Base-by-base conservation (phyloP, 2,888 invertebrate species). In the Drosophila putrida region DNA sequence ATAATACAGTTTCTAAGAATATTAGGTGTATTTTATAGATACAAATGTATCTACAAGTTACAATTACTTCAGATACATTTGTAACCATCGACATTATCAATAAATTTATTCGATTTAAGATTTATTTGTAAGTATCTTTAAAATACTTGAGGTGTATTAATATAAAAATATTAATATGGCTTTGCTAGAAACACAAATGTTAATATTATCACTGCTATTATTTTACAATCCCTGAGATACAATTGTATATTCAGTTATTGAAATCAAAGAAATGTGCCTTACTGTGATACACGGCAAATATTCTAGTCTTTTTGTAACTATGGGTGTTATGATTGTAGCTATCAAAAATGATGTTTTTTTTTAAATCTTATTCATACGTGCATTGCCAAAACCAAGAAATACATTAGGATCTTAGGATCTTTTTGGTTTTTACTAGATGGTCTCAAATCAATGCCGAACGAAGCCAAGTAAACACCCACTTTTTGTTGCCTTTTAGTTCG, bases 401-500 rank as follows among this genome's bases (percentile, higher is more conserved):
- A 41, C 54, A 25, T 46, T 15, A 49, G 31, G 31, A 33, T 49
- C 20, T 15, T 33, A 31, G 41, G 15, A 5, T 4, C 20, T 13
- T 11, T 20, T 11, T 4, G 57, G 31, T 4, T 38, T 38, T 15
- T 28, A 36, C 64, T 58, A 27, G 20, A 58, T 41, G 20, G n/a
- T 27, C 53, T 43, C 35, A 72, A 54, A 46, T 36, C 61, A 41
- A 43, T 43, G 50, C 55, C 55, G 54, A 33, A 20, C 55, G 54
- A 33, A 20, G 39, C 15, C 39, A 20, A 41, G 50, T 53, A 13
- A 46, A 80, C 89, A 71, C 89, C 89, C 53, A 58, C 43, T 36
- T 39, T 43, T 25, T 11, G 20, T 2, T 20, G 20, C 20, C 10
- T 20, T 11, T 11, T 8, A 33, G 4, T 9, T 6, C 8, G 38